These are phyloP conservation scores for Apis cerana DNA, from an alignment of 1,140 invertebrate species.

Conservation along the genomic window DNA sequence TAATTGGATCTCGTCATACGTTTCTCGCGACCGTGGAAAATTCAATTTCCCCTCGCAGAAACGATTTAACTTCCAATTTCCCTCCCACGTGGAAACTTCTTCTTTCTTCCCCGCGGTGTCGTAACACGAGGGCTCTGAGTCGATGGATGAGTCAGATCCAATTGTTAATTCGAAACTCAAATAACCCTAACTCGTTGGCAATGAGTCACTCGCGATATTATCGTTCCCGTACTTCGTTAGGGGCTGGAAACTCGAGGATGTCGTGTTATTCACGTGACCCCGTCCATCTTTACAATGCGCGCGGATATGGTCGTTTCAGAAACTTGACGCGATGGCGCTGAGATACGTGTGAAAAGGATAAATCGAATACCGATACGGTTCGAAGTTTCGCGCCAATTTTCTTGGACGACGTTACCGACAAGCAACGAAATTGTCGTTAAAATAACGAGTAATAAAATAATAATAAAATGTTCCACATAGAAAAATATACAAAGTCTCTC, in stretches of 20 bases:
- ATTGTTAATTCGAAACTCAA: not conserved
- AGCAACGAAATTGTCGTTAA: too few relatives aligned
- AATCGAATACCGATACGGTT: too few relatives aligned
- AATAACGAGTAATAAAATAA: too few relatives aligned
- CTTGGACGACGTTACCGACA: too few relatives aligned
- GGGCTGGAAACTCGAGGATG: not conserved
- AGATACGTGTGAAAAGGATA: too few relatives aligned
- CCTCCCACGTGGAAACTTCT: not conserved
- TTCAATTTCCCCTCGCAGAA: constrained; percentile 13
- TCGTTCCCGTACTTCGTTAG: not conserved
- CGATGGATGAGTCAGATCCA: not conserved
- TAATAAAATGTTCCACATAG: too few relatives aligned
- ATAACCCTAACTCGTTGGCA: not conserved
- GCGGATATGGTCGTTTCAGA: too few relatives aligned
- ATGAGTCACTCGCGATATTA: constrained; percentile 13
- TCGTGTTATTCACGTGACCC: not conserved
- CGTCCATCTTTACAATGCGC: not conserved
- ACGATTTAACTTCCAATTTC: constrained; percentile 7
- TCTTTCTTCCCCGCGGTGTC: not conserved
- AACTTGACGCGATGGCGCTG: too few relatives aligned
- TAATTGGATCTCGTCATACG: constrained; percentile 20
- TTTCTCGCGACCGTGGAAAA: not conserved
- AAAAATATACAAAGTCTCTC: too few relatives aligned
- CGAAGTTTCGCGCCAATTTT: too few relatives aligned
- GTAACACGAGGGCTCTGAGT: not conserved